These are phyloP conservation scores for Salmo trutta DNA, from an alignment of 2,797 vertebrate genomes.

Conservation along the genomic window DNA sequence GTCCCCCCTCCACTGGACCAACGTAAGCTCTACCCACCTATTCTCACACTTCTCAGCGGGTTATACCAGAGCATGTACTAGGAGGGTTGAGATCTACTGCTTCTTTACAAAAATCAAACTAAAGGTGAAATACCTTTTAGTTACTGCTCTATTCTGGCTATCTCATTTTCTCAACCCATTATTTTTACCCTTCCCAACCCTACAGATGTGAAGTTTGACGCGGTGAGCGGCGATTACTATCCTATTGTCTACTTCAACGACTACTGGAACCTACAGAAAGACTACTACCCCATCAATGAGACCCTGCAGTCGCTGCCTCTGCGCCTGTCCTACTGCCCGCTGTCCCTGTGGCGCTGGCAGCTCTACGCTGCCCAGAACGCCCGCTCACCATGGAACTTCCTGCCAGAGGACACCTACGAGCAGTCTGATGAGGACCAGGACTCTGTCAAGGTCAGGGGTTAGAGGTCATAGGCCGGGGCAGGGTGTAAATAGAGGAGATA, in stretches of 20 bases:
- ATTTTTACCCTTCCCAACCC: background rate
- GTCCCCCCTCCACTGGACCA: conserved; percentile 94
- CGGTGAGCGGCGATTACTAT: conserved; percentile 93
- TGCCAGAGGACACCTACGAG: conserved; percentile 91
- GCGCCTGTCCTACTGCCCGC: conserved; percentile 86
- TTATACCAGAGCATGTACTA: background rate
- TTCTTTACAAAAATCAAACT: background rate
- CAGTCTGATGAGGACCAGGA: conserved; percentile 97
- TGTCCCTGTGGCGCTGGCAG: conserved; percentile 97
- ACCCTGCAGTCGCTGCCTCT: conserved; percentile 82
- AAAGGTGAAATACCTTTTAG: background rate
- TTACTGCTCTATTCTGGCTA: background rate
- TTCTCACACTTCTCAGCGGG: too few species aligned
- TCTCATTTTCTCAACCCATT: background rate
- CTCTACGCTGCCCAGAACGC: conserved; percentile 93
- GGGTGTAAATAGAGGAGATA: background rate
- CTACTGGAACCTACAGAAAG: conserved; percentile 98
- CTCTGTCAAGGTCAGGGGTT: conserved; percentile 85
- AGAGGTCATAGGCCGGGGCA: too few species aligned
- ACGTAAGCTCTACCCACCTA: conserved; percentile 72
- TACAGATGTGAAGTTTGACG: conserved; percentile 93
- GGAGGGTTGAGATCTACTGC: background rate
- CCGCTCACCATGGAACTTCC: conserved; percentile 92
- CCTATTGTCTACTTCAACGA: conserved; percentile 97
- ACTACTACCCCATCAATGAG: conserved; percentile 91